Conservation (phyloP, 64 coral and sea anemone genomes). For the Montipora efflorescens region DNA sequence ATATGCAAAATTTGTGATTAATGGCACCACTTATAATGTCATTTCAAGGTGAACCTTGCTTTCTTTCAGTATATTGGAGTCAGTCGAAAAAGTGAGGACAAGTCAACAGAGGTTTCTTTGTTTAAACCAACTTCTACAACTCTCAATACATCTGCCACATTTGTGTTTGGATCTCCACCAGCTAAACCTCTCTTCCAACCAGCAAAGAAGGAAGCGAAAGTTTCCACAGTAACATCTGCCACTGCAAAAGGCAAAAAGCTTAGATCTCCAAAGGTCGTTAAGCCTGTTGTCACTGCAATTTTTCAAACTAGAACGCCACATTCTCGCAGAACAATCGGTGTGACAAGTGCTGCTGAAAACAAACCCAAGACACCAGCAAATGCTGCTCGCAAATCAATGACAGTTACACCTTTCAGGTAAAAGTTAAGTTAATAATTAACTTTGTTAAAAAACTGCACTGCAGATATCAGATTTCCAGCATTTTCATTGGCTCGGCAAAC, state of each 20-base stretch:
- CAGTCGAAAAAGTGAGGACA: constrained; percentile 11
- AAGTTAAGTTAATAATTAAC: background rate
- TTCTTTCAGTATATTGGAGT: constrained; percentile 44
- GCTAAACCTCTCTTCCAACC: constrained; percentile 39
- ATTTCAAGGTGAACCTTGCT: background rate
- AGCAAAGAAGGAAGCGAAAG: background rate
- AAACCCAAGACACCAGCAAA: constrained; percentile 72
- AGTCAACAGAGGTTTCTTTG: background rate
- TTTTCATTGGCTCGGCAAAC: no score
- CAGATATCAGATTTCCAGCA: no score
- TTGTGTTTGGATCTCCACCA: constrained; percentile 60
- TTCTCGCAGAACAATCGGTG: constrained; percentile 66
- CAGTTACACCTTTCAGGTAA: constrained; percentile 81
- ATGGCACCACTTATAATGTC: no score
- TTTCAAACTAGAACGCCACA: constrained; percentile 65
- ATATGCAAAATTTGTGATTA: no score
- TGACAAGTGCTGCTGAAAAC: constrained; percentile 28
- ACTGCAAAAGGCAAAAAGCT: constrained; percentile 14
- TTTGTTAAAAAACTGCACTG: no score
- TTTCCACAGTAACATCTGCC: constrained; percentile 7
- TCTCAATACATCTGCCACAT: constrained; percentile 59
- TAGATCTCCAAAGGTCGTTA: constrained; percentile 67
- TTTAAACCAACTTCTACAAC: constrained; percentile 37
- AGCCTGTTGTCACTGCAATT: constrained; percentile 10
- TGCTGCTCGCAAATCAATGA: constrained; percentile 59